Percentiles rank a stretch among this genome's conserved stretches.
phyloP scores from a whole-genome alignment of 2,797 vertebrate genomes.

The Etheostoma nigrum region DNA sequence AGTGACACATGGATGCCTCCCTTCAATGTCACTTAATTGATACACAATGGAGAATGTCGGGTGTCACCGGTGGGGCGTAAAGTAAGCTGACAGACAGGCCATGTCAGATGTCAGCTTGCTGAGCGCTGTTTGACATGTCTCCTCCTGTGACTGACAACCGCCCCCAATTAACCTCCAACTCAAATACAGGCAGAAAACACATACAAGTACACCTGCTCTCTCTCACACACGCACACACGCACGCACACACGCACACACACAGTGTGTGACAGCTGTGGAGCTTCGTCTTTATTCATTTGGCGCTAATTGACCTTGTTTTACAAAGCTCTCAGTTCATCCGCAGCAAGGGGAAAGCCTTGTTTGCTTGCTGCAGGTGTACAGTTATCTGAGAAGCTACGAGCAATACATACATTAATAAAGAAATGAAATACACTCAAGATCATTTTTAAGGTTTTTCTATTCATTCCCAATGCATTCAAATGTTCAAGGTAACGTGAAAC shows the following conservation, averaged over 20 bases:
- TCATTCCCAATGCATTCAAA: background rate
- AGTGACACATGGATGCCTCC: slow-evolving; percentile 61
- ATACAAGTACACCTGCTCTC: slow-evolving; percentile 67
- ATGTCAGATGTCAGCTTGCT: slow-evolving; percentile 74
- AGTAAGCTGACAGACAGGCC: slow-evolving; percentile 73
- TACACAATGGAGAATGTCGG: slow-evolving; percentile 68
- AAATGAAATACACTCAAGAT: background rate
- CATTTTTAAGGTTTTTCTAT: slow-evolving; percentile 5
- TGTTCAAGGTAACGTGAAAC: slow-evolving; percentile 28
- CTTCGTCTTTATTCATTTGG: slow-evolving; percentile 66
- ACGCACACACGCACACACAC: background rate
- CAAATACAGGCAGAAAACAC: slow-evolving; percentile 57
- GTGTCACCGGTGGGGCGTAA: slow-evolving; percentile 55
- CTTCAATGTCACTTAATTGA: slow-evolving; percentile 72
- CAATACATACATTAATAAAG: slow-evolving; percentile 9
- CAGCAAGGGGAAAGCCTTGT: slow-evolving; percentile 20
- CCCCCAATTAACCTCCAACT: slow-evolving; percentile 79
- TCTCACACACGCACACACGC: slow-evolving; percentile 5
- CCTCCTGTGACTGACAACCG: slow-evolving; percentile 73
- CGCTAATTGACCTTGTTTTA: slow-evolving; percentile 69
- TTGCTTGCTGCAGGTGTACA: slow-evolving; percentile 18
- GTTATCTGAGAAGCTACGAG: slow-evolving; percentile 29
- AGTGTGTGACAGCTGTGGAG: slow-evolving; percentile 52
- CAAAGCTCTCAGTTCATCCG: slow-evolving; percentile 13
- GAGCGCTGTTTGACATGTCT: slow-evolving; percentile 66